phyloP scores from a whole-genome alignment of 2,797 vertebrate genomes.

The Holocentrus rufus region DNA sequence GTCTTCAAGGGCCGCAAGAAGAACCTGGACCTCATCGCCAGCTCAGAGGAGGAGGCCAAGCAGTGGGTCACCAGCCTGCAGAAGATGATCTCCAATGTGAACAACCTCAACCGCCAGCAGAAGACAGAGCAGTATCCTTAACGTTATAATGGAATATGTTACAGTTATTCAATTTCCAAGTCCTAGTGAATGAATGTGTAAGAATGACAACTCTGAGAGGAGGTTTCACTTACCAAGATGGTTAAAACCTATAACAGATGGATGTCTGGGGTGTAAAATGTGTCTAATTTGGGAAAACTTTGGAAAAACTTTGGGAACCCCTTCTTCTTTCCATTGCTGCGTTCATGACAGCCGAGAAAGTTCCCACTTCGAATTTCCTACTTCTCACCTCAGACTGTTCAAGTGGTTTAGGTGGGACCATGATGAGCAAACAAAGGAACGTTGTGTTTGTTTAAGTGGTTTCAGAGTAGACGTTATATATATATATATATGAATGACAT shows the following conservation, averaged over 20 bases:
- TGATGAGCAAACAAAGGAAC: no score
- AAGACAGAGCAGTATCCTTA: constrained; percentile 97
- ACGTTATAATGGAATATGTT: background rate
- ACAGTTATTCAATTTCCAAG: no score
- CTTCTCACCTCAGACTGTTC: no score
- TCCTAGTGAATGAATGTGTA: background rate
- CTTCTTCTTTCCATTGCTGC: background rate
- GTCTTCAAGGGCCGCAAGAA: constrained; percentile 91
- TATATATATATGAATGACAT: no score
- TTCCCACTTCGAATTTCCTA: no score
- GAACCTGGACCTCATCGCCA: constrained; percentile 93
- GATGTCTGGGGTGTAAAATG: background rate
- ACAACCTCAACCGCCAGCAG: constrained; percentile 83
- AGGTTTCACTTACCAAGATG: background rate
- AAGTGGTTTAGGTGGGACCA: no score
- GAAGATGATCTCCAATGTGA: constrained; percentile 85
- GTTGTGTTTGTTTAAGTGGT: no score
- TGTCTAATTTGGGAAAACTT: background rate
- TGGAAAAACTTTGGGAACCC: background rate
- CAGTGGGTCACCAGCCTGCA: constrained; percentile 90
- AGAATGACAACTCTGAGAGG: background rate
- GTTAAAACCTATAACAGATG: no score
- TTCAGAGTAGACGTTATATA: no score
- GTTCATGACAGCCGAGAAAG: no score
- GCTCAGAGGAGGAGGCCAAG: constrained; percentile 85